phyloP scores from a whole-genome alignment of 2,888 invertebrate species.

The Agrotis puta region DNA sequence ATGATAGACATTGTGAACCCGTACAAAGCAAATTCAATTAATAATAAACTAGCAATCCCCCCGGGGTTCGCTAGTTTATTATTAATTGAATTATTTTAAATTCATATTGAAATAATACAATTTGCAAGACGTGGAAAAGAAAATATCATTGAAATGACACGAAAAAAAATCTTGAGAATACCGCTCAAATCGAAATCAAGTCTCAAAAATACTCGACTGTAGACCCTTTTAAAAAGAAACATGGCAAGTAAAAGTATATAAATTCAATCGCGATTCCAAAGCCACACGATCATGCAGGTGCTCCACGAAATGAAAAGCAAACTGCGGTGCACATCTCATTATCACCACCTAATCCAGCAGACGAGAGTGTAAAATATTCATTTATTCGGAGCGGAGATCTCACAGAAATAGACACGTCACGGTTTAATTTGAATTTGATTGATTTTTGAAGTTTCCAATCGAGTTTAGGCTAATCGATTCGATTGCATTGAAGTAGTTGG shows the following conservation, averaged over 20 bases:
- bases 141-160: background rate
- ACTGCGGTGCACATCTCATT: conserved; percentile 75
- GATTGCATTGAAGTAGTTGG: background rate
- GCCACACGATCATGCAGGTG: conserved; percentile 67
- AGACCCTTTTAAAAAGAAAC: conserved; percentile 23
- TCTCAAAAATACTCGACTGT: background rate
- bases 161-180: background rate
- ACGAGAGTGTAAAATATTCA: conserved; percentile 74
- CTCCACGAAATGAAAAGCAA: conserved; percentile 80
- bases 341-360: conserved; percentile 76
- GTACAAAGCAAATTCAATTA: too few species aligned
- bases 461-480: conserved; percentile 14
- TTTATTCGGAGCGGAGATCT: conserved; percentile 58
- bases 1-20: too few species aligned
- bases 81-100: too few species aligned
- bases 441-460: conserved; percentile 24
- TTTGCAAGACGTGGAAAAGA: too few species aligned
- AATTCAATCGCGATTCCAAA: conserved; percentile 69
- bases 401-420: conserved; percentile 57
- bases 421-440: conserved; percentile 40
- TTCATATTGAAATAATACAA: too few species aligned
- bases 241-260: conserved; percentile 16
- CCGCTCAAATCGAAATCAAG: background rate
- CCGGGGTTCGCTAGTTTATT: too few species aligned
- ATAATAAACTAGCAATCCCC: too few species aligned